A percentile compares a stretch with the other conserved stretches of the same genome.
phyloP scores from a whole-genome alignment of 2,888 invertebrate genomes.

The Melanostoma scalare region DNA sequence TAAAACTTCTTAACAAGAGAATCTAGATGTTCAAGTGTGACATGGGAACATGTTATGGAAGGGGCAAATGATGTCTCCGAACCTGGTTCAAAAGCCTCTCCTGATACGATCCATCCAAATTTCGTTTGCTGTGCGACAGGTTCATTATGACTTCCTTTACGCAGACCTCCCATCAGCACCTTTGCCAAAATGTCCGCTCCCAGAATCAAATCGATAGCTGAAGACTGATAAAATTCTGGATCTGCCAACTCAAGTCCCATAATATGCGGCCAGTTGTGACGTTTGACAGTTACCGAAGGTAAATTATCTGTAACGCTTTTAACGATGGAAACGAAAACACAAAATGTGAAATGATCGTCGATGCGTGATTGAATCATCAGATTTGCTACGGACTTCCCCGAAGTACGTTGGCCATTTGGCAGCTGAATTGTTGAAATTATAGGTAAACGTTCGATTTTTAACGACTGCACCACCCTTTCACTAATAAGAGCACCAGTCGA shows the following conservation, averaged over 20 bases:
- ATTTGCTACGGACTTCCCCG: conserved; percentile 5
- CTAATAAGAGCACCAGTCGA: conserved; percentile 38
- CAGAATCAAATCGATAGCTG: conserved; percentile 29
- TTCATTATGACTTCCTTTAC: conserved; percentile 24
- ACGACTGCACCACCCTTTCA: conserved; percentile 26
- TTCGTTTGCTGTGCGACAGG: conserved; percentile 23
- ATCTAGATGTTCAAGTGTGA: conserved; percentile 6
- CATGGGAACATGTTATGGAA: conserved; percentile 14
- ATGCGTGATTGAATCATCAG: conserved; percentile 32
- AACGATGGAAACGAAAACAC: conserved; percentile 16
- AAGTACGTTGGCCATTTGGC: conserved; percentile 25
- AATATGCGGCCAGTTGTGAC: conserved; percentile 35
- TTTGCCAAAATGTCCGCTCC: conserved; percentile 31
- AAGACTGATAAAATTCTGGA: conserved; percentile 31
- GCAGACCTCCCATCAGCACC: conserved; percentile 18
- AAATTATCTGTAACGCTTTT: conserved; percentile 14
- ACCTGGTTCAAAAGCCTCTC: neutral
- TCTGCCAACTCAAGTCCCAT: conserved; percentile 28
- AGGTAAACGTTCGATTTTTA: conserved; percentile 8
- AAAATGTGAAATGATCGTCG: conserved; percentile 22
- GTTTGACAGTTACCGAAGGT: neutral
- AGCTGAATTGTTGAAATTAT: conserved; percentile 19
- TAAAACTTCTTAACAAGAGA: conserved; percentile 12
- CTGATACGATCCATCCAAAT: conserved; percentile 32
- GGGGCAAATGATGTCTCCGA: neutral